These are phyloP conservation scores for Elephas maximus DNA, from an alignment of 2,113 vertebrate genomes.

Conservation along the genomic window DNA sequence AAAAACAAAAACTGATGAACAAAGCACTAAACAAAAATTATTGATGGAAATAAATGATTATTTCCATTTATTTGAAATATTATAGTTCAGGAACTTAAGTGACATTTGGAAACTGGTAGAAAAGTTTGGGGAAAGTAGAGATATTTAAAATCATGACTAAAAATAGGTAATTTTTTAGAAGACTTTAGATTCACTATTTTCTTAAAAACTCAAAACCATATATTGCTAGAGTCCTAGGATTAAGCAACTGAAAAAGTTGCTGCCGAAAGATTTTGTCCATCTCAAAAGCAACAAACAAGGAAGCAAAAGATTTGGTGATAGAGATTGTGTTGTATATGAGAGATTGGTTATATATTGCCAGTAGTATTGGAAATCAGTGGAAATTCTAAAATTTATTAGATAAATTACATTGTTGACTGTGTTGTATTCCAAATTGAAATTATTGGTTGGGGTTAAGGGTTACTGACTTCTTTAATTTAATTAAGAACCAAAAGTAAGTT, in stretches of 20 bases:
- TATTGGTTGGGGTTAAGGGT: not conserved
- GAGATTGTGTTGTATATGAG: not conserved
- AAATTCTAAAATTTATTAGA: constrained; percentile 51
- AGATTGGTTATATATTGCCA: not conserved
- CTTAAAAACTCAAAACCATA: constrained; percentile 58
- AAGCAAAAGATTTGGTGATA: not conserved
- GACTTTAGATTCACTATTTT: constrained; percentile 53
- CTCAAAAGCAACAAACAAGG: not conserved
- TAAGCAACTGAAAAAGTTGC: not conserved
- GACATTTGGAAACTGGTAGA: not conserved
- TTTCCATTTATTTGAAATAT: constrained; percentile 32
- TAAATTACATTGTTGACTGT: not conserved
- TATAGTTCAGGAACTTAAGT: not conserved
- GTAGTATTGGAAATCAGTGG: not conserved
- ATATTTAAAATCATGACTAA: constrained; percentile 37
- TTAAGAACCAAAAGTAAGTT: constrained; percentile 2
- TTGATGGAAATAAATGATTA: constrained; percentile 19
- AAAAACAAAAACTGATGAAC: not conserved
- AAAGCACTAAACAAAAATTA: not conserved
- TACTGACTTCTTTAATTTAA: constrained; percentile 37
- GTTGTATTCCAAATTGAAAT: constrained; percentile 49
- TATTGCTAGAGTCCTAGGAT: not conserved
- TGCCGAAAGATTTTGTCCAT: constrained; percentile 27
- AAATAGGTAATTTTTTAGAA: not conserved
- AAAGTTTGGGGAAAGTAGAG: constrained; percentile 34